Evolutionary conservation across 2,797 vertebrate genomes (phyloP).

Genomic region (Streptopelia turtur): DNA sequence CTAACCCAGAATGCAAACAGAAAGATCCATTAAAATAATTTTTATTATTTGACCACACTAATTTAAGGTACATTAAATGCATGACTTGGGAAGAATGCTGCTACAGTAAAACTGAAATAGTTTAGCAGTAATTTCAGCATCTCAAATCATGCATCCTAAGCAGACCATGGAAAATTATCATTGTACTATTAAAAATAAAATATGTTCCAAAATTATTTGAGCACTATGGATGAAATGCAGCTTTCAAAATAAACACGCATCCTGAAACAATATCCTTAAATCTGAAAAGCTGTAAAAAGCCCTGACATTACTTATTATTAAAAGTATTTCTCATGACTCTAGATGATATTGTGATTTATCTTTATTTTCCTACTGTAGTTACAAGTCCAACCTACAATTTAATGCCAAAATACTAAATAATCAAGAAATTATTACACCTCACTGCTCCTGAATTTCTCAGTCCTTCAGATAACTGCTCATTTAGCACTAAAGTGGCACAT

Average conservation of each 20-base stretch:
- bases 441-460: not conserved
- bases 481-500: not conserved
- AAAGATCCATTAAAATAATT: not conserved
- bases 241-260: not conserved
- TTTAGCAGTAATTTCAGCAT: constrained; percentile 17
- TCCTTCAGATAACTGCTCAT: not conserved
- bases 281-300: not conserved
- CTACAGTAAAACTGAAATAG: constrained; percentile 1
- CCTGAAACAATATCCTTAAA: not conserved
- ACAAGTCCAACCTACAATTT: not conserved
- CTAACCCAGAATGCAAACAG: not conserved
- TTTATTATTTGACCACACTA: not conserved
- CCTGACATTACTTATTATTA: not conserved
- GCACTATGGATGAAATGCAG: not conserved
- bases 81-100: not conserved
- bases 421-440: constrained; percentile 13
- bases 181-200: constrained; percentile 42
- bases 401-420: constrained; percentile 30
- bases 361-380: not conserved
- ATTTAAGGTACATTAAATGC: not conserved
- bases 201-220: not conserved
- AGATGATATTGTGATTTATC: constrained; percentile 6
- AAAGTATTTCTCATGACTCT: not conserved
- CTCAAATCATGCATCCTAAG: not conserved
- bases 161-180: constrained; percentile 20